Conservation (phyloP, 2,113 vertebrate species). For the Odontophorus gujanensis region DNA sequence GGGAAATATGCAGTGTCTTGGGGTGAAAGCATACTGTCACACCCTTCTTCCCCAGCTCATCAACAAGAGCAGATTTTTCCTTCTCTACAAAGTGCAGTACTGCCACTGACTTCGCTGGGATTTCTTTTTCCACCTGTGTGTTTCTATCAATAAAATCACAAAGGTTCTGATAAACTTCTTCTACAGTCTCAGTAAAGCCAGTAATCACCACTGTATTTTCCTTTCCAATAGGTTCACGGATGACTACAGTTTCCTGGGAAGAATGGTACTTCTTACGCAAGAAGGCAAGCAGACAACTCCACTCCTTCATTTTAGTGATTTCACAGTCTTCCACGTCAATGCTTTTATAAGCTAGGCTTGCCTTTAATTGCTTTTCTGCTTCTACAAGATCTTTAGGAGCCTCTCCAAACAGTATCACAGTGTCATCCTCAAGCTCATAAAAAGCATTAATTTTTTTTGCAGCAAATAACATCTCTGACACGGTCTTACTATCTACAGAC, state of each 20-base stretch:
- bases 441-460: conserved; percentile 75
- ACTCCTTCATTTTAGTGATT: conserved; percentile 70
- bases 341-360: conserved; percentile 51
- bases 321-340: conserved; percentile 74
- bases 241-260: conserved; percentile 30
- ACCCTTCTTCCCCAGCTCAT: conserved; percentile 46
- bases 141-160: conserved; percentile 78
- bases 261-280: conserved; percentile 51
- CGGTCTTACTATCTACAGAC: conserved; percentile 58
- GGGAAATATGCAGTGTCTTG: conserved; percentile 55
- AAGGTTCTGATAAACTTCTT: conserved; percentile 57
- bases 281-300: conserved; percentile 66
- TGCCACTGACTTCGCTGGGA: conserved; percentile 42
- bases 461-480: conserved; percentile 77
- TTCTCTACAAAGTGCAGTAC: conserved; percentile 76
- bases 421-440: conserved; percentile 69
- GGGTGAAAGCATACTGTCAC: conserved; percentile 65
- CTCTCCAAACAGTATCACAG: conserved; percentile 72
- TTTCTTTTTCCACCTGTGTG: conserved; percentile 59
- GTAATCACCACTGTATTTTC: conserved; percentile 73
- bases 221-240: conserved; percentile 22
- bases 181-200: conserved; percentile 75
- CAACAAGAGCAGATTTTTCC: conserved; percentile 13
- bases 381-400: conserved; percentile 65
- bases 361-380: conserved; percentile 79